Evolutionary conservation across 1,140 invertebrate species (phyloP), one percentile per base, ranked within the genome.

Genomic region (Drosophila oshimai): DNA sequence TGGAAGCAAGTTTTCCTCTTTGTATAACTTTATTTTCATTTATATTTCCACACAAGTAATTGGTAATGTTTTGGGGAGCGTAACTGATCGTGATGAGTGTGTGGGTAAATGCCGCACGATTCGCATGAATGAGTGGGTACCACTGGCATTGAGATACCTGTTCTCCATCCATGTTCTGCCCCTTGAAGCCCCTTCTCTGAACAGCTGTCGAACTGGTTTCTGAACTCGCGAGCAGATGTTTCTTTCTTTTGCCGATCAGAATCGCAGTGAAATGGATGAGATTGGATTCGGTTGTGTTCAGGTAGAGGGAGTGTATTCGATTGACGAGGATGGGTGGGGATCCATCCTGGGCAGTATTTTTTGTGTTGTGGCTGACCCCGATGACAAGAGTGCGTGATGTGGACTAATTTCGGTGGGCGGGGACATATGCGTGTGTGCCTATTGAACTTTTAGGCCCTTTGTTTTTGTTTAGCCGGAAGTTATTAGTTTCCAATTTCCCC

Each of bases 151-250:
- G 75, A 47, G 62, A 75, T 31, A 83, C 67, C 68, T 83, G 57
- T 76, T 78, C 46, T 31, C 33, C 53, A 12, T 10, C n/a, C n/a
- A n/a, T n/a, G n/a, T n/a, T n/a, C n/a, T 24, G 41, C 6, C 42
- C 9, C 60, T 33, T 5, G 7, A 29, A 37, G n/a, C 67, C 20
- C 57, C 50, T 65, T 58, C 29, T 29, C 42, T 47, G 46, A 69
- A 78, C 79, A 84, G 79, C 80, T 86, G 79, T 67, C 55, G 57
- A 86, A 84, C 79, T 72, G 75, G 79, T 84, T 86, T 83, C 24
- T n/a, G 28, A 20, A 31, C 33, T 42, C 29, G 15, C 9, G 9
- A 70, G 79, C 79, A 83, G 69, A 79, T 83, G 80, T 77, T 77
- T 74, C 26, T 51, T 54, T 39, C 36, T 17, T 41, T 46, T 33